Percentiles rank a stretch among this genome's conserved stretches.
These are phyloP conservation scores for Zosterops hypoxanthus DNA, from an alignment of 2,113 vertebrate genomes.

Conservation along the genomic window DNA sequence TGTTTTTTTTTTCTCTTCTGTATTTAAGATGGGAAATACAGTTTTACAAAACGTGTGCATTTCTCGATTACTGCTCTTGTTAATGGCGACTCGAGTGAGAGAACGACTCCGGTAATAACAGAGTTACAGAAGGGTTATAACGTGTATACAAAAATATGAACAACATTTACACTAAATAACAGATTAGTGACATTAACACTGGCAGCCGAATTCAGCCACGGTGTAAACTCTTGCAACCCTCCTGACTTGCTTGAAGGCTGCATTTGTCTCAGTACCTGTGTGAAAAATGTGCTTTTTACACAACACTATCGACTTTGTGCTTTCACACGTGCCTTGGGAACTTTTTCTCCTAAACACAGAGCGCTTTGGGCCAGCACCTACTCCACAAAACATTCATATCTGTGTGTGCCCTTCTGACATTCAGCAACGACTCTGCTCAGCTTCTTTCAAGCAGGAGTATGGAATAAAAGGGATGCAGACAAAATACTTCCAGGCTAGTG, in stretches of 20 bases:
- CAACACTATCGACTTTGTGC: background rate
- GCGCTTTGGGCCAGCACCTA: fast-evolving
- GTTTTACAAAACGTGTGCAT: background rate
- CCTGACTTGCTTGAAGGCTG: background rate
- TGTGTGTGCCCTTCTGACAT: background rate
- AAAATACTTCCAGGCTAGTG: background rate
- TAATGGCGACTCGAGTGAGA: background rate
- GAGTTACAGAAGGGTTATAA: background rate
- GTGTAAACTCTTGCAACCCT: background rate
- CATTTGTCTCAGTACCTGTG: background rate
- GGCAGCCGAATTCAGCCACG: background rate
- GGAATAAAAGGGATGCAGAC: background rate
- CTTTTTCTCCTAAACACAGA: background rate
- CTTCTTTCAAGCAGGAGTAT: background rate
- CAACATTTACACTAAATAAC: background rate
- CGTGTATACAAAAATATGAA: background rate
- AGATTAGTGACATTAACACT: background rate
- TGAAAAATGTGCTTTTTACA: background rate
- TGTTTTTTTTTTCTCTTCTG: background rate
- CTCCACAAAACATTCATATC: background rate
- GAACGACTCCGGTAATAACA: background rate
- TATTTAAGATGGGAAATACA: background rate
- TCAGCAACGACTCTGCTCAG: background rate
- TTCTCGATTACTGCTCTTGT: background rate
- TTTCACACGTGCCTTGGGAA: background rate